A percentile compares a stretch with the other conserved stretches of the same genome.
Conservation (phyloP, 2,888 invertebrate genomes). For the Cerceris rybyensis region DNA sequence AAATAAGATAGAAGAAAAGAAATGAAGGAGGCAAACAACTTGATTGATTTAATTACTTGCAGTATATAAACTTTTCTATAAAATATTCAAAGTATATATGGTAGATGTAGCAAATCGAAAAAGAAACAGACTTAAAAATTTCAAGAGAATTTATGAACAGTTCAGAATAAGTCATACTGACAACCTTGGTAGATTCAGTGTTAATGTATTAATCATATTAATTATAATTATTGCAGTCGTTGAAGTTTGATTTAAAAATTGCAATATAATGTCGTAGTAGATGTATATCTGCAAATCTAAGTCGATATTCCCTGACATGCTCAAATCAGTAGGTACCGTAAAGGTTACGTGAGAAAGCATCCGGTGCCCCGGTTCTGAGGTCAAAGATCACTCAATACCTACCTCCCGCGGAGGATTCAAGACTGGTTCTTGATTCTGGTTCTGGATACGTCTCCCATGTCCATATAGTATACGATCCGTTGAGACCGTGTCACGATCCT, state of each 20-base stretch:
- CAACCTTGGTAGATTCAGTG: too few relatives aligned
- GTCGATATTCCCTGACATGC: slow-evolving; percentile 37
- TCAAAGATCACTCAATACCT: slow-evolving; percentile 77
- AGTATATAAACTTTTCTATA: too few relatives aligned
- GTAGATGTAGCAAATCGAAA: too few relatives aligned
- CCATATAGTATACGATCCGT: slow-evolving; percentile 31
- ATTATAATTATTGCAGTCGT: slow-evolving; percentile 10
- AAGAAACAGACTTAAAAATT: too few relatives aligned
- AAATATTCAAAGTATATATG: too few relatives aligned
- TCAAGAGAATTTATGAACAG: too few relatives aligned
- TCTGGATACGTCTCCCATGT: slow-evolving; percentile 52
- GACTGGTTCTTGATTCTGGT: slow-evolving; percentile 73
- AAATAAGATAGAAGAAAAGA: too few relatives aligned
- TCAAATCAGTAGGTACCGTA: slow-evolving; percentile 68
- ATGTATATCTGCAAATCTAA: slow-evolving; percentile 18
- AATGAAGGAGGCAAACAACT: too few relatives aligned
- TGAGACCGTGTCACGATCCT: slow-evolving; percentile 36
- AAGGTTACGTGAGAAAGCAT: slow-evolving; percentile 80
- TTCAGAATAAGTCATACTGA: too few relatives aligned
- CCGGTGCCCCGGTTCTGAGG: slow-evolving; percentile 78
- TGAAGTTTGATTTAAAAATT: slow-evolving; percentile 1
- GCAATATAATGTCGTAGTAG: slow-evolving; percentile 29
- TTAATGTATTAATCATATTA: too few relatives aligned
- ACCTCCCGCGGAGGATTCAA: slow-evolving; percentile 73
- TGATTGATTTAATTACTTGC: too few relatives aligned